Evolutionary conservation across 1,140 invertebrate genomes (phyloP).

Genomic region (Ceratosolen solmsi): DNA sequence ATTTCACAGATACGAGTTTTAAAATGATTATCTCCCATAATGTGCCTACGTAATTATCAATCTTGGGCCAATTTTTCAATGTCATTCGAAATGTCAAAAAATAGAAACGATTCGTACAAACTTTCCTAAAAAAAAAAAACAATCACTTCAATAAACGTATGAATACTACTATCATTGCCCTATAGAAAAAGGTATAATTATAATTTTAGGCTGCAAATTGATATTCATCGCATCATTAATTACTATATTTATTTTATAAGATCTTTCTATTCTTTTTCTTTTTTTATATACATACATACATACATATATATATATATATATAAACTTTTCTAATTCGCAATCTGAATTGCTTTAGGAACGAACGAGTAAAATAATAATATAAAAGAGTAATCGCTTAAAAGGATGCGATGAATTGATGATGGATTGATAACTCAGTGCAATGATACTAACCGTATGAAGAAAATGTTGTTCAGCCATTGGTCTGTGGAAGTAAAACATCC

Average conservation of each 20-base stretch:
- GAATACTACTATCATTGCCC: too few relatives aligned
- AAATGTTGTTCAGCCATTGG: not conserved
- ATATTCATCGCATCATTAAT: not conserved
- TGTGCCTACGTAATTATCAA: too few relatives aligned
- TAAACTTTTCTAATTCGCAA: not conserved
- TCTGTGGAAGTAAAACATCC: not conserved
- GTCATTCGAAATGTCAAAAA: too few relatives aligned
- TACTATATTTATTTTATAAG: not conserved
- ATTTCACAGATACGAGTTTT: too few relatives aligned
- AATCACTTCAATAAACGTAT: too few relatives aligned
- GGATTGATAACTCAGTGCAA: not conserved
- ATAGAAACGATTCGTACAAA: too few relatives aligned
- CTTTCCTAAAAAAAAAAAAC: too few relatives aligned
- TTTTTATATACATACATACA: too few relatives aligned
- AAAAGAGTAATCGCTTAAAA: not conserved
- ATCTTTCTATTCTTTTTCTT: not conserved
- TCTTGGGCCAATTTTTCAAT: too few relatives aligned
- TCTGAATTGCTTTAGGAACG: not conserved
- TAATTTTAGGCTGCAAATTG: not conserved
- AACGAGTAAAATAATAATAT: not conserved
- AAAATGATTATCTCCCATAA: too few relatives aligned
- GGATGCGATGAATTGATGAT: not conserved
- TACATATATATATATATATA: too few relatives aligned
- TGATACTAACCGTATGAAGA: not conserved
- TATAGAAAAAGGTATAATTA: too few relatives aligned